Evolutionary conservation across 2,888 invertebrate species (phyloP).

Genomic region (Hesperia comma): DNA sequence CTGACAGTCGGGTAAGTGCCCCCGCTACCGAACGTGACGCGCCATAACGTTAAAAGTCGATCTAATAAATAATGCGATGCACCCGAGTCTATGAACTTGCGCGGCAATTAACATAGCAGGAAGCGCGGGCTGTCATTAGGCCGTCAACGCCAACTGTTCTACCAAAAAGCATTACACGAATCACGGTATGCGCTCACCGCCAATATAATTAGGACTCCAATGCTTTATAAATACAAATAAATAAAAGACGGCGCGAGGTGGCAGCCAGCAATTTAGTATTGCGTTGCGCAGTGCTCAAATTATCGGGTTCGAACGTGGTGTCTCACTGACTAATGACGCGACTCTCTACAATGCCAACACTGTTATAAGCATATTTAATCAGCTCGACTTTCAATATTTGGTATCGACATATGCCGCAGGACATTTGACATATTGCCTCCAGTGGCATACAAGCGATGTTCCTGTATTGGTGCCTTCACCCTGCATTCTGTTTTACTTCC

Average conservation of each 20-base stretch:
- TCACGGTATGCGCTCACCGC: conserved; percentile 65
- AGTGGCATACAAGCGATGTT: conserved; percentile 2
- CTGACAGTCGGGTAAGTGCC: conserved; percentile 79
- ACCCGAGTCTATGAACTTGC: conserved; percentile 71
- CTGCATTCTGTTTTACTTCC: conserved; percentile 7
- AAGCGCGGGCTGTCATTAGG: conserved; percentile 79
- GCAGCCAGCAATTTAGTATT: conserved; percentile 77
- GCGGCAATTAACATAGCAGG: conserved; percentile 79
- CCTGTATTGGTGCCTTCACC: conserved; percentile 6
- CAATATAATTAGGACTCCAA: conserved; percentile 77
- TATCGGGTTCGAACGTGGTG: conserved; percentile 68
- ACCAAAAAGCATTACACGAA: conserved; percentile 68
- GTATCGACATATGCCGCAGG: conserved; percentile 65
- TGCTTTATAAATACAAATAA: conserved; percentile 81
- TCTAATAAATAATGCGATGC: conserved; percentile 78
- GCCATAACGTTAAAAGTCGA: conserved; percentile 65
- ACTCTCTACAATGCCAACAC: conserved; percentile 63
- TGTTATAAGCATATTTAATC: conserved; percentile 72
- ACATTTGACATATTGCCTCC: conserved; percentile 9
- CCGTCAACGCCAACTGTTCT: conserved; percentile 81
- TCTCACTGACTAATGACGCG: conserved; percentile 79
- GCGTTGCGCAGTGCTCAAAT: conserved; percentile 70
- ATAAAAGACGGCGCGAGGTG: conserved; percentile 76
- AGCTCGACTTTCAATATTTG: conserved; percentile 68
- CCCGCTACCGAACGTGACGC: conserved; percentile 65